Conservation (phyloP, 2,888 invertebrate genomes). For the Harpagoxenus sublaevis region DNA sequence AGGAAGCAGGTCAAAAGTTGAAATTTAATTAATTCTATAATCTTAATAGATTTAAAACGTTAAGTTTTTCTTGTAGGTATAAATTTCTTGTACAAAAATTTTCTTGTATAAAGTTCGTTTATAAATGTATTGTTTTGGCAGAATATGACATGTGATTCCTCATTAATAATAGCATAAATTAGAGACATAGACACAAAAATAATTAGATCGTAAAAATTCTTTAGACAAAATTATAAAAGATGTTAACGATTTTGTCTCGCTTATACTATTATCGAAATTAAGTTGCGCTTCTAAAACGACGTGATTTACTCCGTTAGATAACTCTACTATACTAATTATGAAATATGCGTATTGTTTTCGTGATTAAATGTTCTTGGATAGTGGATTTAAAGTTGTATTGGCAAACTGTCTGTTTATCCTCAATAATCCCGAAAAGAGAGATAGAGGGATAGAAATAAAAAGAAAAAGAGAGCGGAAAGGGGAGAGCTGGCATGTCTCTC, state of each 20-base stretch:
- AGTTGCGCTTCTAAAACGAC: background rate
- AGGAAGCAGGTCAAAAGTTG: background rate
- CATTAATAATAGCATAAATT: background rate
- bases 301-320: background rate
- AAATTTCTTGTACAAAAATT: background rate
- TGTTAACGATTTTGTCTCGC: background rate
- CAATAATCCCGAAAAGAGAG: background rate
- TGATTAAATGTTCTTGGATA: constrained; percentile 1
- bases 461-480: background rate
- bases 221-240: background rate
- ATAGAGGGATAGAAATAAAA: background rate
- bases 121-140: background rate
- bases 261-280: constrained; percentile 4
- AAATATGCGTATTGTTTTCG: constrained; percentile 1
- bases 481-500: background rate
- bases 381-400: constrained; percentile 23
- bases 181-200: background rate
- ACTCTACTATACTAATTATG: constrained; percentile 15
- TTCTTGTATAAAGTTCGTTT: background rate
- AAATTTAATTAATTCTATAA: background rate
- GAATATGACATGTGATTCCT: background rate
- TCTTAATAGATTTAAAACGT: background rate
- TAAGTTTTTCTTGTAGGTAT: background rate
- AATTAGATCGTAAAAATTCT: background rate
- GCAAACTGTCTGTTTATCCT: background rate